These are phyloP conservation scores for Labia minor DNA, from an alignment of 2,888 invertebrate species.

Conservation along the genomic window DNA sequence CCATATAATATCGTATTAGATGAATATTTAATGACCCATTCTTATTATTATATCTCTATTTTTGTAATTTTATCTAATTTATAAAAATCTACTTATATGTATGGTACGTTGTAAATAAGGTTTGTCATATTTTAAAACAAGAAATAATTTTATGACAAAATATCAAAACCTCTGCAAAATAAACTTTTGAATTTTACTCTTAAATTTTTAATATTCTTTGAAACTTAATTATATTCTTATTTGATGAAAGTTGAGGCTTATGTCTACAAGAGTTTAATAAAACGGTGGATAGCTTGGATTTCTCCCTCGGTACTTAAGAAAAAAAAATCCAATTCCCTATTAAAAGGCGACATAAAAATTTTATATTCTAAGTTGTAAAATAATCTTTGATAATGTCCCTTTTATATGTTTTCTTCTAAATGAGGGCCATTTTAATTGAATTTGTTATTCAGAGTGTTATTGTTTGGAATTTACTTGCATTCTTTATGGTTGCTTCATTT, in stretches of 20 bases:
- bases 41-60: too few species aligned
- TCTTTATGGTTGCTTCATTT: too few species aligned
- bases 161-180: too few species aligned
- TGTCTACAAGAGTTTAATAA: constrained; percentile 2
- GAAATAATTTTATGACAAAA: too few species aligned
- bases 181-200: background rate
- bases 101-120: too few species aligned
- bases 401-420: constrained; percentile 8
- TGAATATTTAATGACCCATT: too few species aligned
- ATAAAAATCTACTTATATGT: too few species aligned
- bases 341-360: constrained; percentile 3
- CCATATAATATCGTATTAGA: too few species aligned
- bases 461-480: too few species aligned
- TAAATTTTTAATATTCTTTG: background rate
- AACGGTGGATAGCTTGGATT: background rate
- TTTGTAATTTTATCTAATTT: too few species aligned
- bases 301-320: background rate
- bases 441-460: background rate
- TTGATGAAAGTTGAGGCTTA: background rate
- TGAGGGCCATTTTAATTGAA: background rate
- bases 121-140: too few species aligned
- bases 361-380: background rate
- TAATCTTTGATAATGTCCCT: background rate
- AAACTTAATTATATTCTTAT: constrained; percentile 3
- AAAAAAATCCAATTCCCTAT: background rate